Conservation (phyloP, 1,140 invertebrate species). For the Pseudomyrmex flavicornis region DNA sequence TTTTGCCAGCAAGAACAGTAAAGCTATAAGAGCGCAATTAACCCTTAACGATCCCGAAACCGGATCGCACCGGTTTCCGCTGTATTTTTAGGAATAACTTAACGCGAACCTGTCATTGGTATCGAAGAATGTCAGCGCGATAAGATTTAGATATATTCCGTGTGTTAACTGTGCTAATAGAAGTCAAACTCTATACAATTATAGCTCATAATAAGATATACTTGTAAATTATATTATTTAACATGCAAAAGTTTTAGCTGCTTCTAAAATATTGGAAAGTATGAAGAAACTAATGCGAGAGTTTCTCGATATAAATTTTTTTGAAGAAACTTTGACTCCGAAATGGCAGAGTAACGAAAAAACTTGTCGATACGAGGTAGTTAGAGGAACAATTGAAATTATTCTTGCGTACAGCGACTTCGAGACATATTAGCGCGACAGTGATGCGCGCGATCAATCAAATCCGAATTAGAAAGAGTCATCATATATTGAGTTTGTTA, state of each 20-base stretch:
- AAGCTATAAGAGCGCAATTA: constrained; percentile 3
- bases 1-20: constrained; percentile 26
- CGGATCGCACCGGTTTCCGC: constrained; percentile 39
- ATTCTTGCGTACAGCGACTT: too few relatives aligned
- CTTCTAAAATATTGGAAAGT: too few relatives aligned
- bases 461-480: constrained; percentile 25
- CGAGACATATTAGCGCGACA: too few relatives aligned
- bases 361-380: too few relatives aligned
- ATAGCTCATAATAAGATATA: neutral
- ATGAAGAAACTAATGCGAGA: too few relatives aligned
- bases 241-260: too few relatives aligned
- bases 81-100: constrained; percentile 38
- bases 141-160: neutral
- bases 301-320: too few relatives aligned
- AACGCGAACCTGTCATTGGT: constrained; percentile 10
- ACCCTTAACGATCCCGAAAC: constrained; percentile 31
- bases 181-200: neutral
- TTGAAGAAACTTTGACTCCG: too few relatives aligned
- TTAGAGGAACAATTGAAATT: too few relatives aligned
- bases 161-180: neutral
- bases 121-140: neutral
- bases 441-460: neutral
- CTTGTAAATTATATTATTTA: neutral
- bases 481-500: neutral
- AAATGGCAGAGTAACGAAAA: too few relatives aligned